Conservation (phyloP, 2,797 vertebrate species). For the Aratinga solstitialis region DNA sequence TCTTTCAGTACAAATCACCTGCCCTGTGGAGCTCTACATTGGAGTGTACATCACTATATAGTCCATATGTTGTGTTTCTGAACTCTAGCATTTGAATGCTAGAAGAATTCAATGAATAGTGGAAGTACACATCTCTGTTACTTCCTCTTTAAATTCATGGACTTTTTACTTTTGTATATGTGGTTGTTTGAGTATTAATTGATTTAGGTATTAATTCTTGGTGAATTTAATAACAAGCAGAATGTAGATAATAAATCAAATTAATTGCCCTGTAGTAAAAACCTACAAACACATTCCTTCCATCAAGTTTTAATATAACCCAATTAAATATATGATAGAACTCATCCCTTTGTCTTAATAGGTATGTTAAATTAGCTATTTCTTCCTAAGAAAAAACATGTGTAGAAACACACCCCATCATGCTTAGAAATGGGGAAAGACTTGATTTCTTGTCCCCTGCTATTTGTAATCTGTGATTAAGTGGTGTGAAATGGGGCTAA, state of each 20-base stretch:
- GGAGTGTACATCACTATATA: fast-evolving
- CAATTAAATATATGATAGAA: constrained; percentile 26
- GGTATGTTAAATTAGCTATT: constrained; percentile 4
- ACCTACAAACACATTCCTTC: background rate
- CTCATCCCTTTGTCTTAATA: constrained; percentile 32
- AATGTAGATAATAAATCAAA: background rate
- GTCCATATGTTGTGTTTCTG: background rate
- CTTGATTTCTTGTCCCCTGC: constrained; percentile 26
- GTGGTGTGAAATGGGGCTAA: constrained; percentile 50
- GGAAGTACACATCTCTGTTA: background rate
- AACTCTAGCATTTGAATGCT: background rate
- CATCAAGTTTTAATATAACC: background rate
- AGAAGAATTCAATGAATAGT: background rate
- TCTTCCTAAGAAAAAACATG: background rate
- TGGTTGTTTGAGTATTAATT: background rate
- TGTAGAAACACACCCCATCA: background rate
- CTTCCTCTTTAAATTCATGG: background rate
- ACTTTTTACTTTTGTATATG: background rate
- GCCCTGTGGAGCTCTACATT: fast-evolving
- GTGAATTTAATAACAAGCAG: background rate
- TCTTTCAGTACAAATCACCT: background rate
- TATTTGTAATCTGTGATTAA: constrained; percentile 53
- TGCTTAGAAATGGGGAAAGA: background rate
- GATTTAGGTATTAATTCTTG: background rate
- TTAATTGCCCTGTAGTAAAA: background rate